Percentiles rank a stretch among this genome's conserved stretches.
Conservation (phyloP, 2,113 vertebrate genomes). For the Thinocorus orbignyianus region DNA sequence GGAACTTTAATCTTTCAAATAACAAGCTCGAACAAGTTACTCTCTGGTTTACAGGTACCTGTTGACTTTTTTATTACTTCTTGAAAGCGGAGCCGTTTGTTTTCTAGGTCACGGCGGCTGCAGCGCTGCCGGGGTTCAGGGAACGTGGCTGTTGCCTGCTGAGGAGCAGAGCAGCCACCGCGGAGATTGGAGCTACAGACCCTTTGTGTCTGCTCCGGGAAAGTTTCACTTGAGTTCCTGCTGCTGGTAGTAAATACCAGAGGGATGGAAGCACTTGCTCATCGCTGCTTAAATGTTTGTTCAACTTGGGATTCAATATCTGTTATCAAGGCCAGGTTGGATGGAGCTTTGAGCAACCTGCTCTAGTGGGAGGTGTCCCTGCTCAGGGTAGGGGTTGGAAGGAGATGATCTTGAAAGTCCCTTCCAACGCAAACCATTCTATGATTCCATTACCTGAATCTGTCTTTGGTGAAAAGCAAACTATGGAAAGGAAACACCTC, state of each 20-base stretch:
- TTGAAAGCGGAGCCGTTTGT: accelerated
- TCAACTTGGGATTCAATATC: accelerated
- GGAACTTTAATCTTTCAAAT: not conserved
- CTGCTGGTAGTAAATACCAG: not conserved
- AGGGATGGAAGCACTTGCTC: not conserved
- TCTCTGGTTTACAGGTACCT: not conserved
- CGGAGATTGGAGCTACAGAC: not conserved
- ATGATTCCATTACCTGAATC: not conserved
- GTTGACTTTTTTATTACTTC: not conserved
- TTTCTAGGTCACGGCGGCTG: not conserved
- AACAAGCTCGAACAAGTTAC: not conserved
- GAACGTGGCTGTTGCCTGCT: not conserved
- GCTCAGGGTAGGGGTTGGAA: not conserved
- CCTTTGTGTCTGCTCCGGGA: not conserved
- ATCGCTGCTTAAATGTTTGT: not conserved
- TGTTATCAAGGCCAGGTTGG: not conserved
- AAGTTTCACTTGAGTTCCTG: not conserved
- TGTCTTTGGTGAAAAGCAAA: not conserved
- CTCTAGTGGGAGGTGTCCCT: not conserved
- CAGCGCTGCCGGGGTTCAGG: not conserved
- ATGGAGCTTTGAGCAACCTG: not conserved
- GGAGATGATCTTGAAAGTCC: not conserved
- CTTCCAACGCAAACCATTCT: not conserved
- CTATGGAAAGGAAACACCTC: not conserved
- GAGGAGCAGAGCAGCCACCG: not conserved